These are phyloP conservation scores for Alitta virens DNA, from an alignment of 2,888 invertebrate species.

Conservation along the genomic window DNA sequence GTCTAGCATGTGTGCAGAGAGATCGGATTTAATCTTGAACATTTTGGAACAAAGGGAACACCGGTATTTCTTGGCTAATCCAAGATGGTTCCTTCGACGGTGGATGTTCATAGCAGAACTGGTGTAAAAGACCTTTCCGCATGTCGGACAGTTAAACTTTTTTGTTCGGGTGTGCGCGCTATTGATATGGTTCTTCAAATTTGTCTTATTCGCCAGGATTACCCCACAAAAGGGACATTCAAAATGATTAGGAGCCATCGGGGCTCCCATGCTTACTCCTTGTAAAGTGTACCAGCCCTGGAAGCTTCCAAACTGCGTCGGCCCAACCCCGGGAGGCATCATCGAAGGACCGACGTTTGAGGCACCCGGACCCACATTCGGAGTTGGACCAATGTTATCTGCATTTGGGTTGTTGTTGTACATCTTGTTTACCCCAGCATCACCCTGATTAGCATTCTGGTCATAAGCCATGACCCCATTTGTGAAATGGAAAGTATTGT, in stretches of 20 bases:
- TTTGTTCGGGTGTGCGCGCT: neutral
- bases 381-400: too few species aligned
- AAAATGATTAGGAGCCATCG: neutral
- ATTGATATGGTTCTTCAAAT: neutral
- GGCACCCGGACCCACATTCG: too few species aligned
- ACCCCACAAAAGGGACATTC: neutral
- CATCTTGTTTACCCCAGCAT: too few species aligned
- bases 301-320: too few species aligned
- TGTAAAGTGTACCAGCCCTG: too few species aligned
- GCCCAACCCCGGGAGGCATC: too few species aligned
- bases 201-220: neutral
- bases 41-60: neutral
- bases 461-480: too few species aligned
- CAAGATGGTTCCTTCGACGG: neutral
- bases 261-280: too few species aligned
- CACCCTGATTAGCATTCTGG: too few species aligned
- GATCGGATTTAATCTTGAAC: slow-evolving; percentile 2
- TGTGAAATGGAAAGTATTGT: too few species aligned
- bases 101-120: neutral
- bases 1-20: neutral
- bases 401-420: too few species aligned
- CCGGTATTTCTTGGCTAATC: neutral
- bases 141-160: neutral
- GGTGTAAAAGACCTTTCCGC: neutral
- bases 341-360: too few species aligned